Base-by-base conservation (phyloP, 2,113 vertebrate genomes). In the Thinocorus orbignyianus region DNA sequence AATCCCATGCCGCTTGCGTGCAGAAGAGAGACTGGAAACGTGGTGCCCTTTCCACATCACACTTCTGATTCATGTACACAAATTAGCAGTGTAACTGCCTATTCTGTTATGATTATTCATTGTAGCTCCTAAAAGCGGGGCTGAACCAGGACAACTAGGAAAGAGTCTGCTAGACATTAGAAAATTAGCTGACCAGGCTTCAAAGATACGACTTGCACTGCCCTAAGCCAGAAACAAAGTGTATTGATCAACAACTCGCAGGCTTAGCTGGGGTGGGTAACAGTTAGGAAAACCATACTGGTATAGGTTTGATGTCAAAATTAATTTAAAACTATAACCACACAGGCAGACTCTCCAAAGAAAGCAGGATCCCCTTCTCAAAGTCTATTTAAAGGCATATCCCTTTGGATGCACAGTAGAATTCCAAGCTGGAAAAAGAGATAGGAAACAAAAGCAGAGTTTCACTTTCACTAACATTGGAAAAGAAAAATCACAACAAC, bases 1-100 rank as follows among this genome's bases (percentile, higher is more conserved):
- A 44, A 28, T 52, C 48, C 58, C 71, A 65, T 0, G 0, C 37
- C 65, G 28, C 41, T 52, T 39, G 7, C 3, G 4, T 0, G 1
- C 3, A 3, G 41, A 42, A 65, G 39, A 13, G 0, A 0, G 28
- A 12, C 41, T 58, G 76, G 51, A 94, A 90, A 66, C 0, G 28
- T 7, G 26, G 16, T 24, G 82, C 7, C 7, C 10, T 44, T 72
- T 73, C 7, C 65, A 72, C 25, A 3, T 13, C 37, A 39, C 7
- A 5, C 8, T 71, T 68, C 46, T 33, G 44, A 55, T 54, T 69
- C 48, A 12, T 0, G 1, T 44, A 19, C 19, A 46, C 17, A 79
- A 85, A 55, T 23, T 57, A 65, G 57, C 52, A 74, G 39, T 0
- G 0, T 13, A 72, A 51, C 18, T 31, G 48, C 61, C 35, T 69